Conservation (phyloP, 2,113 vertebrate genomes). For the Ochotona curzoniae region DNA sequence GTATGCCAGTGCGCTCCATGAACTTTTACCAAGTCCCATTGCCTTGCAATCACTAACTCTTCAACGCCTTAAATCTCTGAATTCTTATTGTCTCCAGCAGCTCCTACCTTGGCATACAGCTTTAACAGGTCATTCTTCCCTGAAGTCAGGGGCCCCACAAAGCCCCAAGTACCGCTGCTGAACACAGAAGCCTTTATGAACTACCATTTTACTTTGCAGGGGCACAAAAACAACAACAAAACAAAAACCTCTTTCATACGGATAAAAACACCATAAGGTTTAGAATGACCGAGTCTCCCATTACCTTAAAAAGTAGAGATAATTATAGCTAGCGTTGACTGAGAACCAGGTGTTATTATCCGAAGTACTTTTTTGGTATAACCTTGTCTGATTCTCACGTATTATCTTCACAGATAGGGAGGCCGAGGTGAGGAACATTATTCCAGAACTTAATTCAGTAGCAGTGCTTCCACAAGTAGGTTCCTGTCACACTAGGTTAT, state of each 20-base stretch:
- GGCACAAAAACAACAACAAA: neutral
- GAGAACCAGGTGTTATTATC: neutral
- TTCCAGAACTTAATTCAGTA: neutral
- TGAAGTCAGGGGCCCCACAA: neutral
- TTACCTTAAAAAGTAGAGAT: neutral
- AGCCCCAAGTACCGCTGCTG: neutral
- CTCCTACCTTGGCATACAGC: neutral
- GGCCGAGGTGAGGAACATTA: neutral
- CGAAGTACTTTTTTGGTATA: neutral
- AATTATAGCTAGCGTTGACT: neutral
- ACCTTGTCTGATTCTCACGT: neutral
- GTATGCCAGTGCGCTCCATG: neutral
- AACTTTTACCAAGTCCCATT: neutral
- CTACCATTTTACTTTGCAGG: slow-evolving; percentile 1
- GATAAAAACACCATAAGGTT: neutral
- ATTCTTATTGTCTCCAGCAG: neutral
- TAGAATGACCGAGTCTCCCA: neutral
- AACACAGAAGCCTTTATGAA: slow-evolving; percentile 4
- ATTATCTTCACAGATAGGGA: neutral
- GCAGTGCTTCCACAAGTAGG: no score
- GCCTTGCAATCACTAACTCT: neutral
- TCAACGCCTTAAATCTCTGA: neutral
- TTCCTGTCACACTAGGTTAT: no score
- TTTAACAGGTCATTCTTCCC: neutral
- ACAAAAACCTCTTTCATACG: neutral